A percentile compares a stretch with the other conserved stretches of the same genome.
Evolutionary conservation across 2,113 vertebrate species (phyloP).

Genomic region (Tiliqua scincoides): DNA sequence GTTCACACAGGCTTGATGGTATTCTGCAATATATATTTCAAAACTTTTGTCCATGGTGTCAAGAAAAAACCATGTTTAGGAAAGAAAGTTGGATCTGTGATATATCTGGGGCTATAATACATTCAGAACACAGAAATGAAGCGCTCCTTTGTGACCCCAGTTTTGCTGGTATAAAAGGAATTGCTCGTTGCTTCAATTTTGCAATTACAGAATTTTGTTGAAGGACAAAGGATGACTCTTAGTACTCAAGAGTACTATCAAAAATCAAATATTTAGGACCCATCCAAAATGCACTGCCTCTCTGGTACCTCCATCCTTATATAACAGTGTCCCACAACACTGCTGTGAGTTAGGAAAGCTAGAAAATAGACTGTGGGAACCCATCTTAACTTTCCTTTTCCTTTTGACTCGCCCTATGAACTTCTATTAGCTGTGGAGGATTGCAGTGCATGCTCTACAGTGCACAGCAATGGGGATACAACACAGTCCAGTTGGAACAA

Average conservation of each 20-base stretch:
- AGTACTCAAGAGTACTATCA: too few species aligned
- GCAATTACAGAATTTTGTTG: not conserved
- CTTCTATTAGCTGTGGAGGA: not conserved
- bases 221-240: not conserved
- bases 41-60: conserved; percentile 12
- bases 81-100: not conserved
- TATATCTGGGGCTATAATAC: not conserved
- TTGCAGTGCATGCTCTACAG: conserved; percentile 6
- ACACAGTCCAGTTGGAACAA: conserved; percentile 10
- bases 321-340: rapidly evolving
- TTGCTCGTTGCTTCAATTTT: not conserved
- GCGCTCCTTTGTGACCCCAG: not conserved
- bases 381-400: not conserved
- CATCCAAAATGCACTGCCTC: not conserved
- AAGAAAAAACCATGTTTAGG: not conserved
- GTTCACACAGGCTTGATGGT: not conserved
- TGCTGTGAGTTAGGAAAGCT: not conserved
- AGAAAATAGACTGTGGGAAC: not conserved
- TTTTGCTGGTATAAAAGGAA: not conserved
- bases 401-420: not conserved
- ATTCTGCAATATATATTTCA: not conserved
- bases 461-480: conserved; percentile 4
- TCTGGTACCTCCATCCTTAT: not conserved
- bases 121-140: not conserved
- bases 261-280: not conserved